Conservation (phyloP, 2,113 vertebrate genomes). For the Dicerorhinus sumatrensis region DNA sequence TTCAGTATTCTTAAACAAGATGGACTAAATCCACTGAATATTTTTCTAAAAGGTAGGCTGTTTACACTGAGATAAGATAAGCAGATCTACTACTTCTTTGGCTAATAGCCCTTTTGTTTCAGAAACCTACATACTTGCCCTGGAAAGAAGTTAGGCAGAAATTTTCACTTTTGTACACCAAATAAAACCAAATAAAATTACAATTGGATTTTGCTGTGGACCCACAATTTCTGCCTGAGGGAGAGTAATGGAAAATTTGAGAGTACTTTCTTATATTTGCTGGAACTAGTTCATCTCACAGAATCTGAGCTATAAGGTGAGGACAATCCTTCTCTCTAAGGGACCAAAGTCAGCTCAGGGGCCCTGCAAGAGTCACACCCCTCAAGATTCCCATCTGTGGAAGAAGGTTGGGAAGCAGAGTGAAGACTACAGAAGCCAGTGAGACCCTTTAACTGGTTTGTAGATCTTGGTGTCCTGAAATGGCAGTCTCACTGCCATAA, state of each 20-base stretch:
- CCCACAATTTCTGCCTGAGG: background rate
- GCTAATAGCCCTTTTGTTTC: background rate
- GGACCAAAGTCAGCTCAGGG: background rate
- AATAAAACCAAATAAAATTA: conserved; percentile 39
- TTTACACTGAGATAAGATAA: background rate
- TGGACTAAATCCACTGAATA: background rate
- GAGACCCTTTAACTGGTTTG: background rate
- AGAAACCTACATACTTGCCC: background rate
- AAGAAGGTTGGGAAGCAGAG: background rate
- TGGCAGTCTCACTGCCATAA: background rate
- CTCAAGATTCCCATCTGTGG: background rate
- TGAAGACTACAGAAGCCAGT: background rate
- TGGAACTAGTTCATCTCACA: background rate
- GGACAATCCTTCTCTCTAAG: background rate
- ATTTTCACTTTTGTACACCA: background rate
- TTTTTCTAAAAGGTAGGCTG: background rate
- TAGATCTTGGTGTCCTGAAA: background rate
- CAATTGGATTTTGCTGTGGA: background rate
- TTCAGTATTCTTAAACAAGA: background rate
- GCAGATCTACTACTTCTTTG: background rate
- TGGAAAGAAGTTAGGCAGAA: background rate
- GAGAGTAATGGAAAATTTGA: background rate
- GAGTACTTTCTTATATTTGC: background rate
- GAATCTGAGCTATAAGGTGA: background rate
- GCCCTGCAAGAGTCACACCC: background rate